phyloP scores from a whole-genome alignment of 2,888 invertebrate species.

The Leucoptera coffeella region DNA sequence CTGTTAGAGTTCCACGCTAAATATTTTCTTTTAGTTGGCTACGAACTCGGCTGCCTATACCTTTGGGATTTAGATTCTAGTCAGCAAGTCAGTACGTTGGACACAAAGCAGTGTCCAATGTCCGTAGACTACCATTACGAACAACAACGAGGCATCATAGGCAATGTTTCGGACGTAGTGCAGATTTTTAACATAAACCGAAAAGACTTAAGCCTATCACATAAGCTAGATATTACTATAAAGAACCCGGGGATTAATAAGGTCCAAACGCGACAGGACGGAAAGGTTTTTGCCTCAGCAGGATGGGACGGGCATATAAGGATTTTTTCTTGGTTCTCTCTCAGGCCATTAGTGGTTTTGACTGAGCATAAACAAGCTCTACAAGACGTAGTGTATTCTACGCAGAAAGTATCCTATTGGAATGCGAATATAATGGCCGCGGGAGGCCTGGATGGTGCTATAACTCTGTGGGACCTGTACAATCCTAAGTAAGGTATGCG shows the following conservation, averaged over 20 bases:
- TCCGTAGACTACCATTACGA: constrained; percentile 64
- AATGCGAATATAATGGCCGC: constrained; percentile 74
- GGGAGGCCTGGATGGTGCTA: constrained; percentile 66
- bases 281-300: constrained; percentile 66
- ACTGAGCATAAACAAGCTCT: constrained; percentile 66
- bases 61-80: constrained; percentile 65
- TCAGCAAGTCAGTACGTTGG: constrained; percentile 48
- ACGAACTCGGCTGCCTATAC: constrained; percentile 67
- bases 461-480: constrained; percentile 77
- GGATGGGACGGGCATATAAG: constrained; percentile 74
- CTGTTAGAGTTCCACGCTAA: constrained; percentile 41
- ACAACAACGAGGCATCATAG: constrained; percentile 62
- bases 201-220: constrained; percentile 46
- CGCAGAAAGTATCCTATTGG: constrained; percentile 59
- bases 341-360: constrained; percentile 65
- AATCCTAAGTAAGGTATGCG: constrained; percentile 46
- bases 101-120: constrained; percentile 61
- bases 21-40: constrained; percentile 59
- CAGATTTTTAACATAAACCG: constrained; percentile 55
- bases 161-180: constrained; percentile 57
- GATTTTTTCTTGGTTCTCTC: constrained; percentile 72
- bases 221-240: constrained; percentile 58
- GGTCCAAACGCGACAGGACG: constrained; percentile 61
- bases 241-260: constrained; percentile 69
- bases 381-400: constrained; percentile 67